Evolutionary conservation across 1,140 invertebrate species (phyloP).

Genomic region (Zaprionus africanus): DNA sequence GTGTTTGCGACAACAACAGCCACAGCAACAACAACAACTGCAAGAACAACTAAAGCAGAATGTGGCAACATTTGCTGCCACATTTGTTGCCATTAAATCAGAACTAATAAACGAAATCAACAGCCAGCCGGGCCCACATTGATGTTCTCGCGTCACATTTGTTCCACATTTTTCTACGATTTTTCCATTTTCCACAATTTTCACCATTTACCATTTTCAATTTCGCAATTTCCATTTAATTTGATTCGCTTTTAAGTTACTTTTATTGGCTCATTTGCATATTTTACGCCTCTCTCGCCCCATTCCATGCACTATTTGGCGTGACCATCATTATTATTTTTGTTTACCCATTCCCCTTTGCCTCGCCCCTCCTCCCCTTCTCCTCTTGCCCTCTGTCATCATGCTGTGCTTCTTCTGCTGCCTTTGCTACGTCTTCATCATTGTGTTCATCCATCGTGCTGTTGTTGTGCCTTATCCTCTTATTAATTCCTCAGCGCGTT

Average conservation of each 20-base stretch:
- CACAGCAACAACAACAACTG: neutral
- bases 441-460: slow-evolving; percentile 15
- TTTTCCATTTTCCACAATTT: neutral
- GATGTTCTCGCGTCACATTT: slow-evolving; percentile 14
- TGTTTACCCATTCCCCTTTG: neutral
- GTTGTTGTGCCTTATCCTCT: slow-evolving; percentile 45
- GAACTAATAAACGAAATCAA: slow-evolving; percentile 29
- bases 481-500: slow-evolving; percentile 74
- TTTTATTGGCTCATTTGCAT: slow-evolving; percentile 64
- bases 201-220: neutral
- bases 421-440: slow-evolving; percentile 3
- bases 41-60: neutral
- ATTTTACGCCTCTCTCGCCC: slow-evolving; percentile 11
- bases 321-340: slow-evolving; percentile 25
- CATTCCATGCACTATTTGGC: slow-evolving; percentile 37
- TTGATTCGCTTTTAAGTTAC: slow-evolving; percentile 50
- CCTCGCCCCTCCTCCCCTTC: neutral
- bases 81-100: slow-evolving; percentile 19
- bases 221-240: slow-evolving; percentile 50
- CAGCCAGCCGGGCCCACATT: neutral
- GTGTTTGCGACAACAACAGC: slow-evolving; percentile 9
- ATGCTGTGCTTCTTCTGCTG: neutral
- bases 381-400: neutral
- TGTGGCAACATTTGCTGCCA: neutral
- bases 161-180: slow-evolving; percentile 11